phyloP scores from a whole-genome alignment of 2,113 vertebrate species.

The Camelus dromedarius region DNA sequence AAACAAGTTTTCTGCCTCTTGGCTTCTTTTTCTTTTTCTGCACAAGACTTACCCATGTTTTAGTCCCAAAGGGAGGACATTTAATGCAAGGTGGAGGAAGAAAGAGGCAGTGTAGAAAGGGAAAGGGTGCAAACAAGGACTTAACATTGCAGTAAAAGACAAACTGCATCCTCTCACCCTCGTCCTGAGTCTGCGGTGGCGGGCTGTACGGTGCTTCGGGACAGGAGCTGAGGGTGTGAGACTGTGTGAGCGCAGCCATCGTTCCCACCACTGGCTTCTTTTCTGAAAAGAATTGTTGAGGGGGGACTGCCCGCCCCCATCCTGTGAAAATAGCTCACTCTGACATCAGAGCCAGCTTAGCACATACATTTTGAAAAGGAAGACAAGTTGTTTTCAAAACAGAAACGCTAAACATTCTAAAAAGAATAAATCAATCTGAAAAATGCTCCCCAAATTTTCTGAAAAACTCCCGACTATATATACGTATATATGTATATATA shows the following conservation, averaged over 20 bases:
- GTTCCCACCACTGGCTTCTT: background rate
- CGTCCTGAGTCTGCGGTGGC: background rate
- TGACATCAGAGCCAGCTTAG: constrained; percentile 46
- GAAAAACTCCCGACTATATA: constrained; percentile 78
- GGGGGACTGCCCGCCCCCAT: constrained; percentile 37
- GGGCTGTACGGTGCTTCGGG: background rate
- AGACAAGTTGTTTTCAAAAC: constrained; percentile 81
- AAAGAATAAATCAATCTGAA: constrained; percentile 63
- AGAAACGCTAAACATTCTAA: constrained; percentile 79
- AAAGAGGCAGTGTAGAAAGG: background rate
- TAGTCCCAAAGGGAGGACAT: constrained; percentile 24
- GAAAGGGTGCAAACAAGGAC: background rate
- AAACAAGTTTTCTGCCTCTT: background rate
- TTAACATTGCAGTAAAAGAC: background rate
- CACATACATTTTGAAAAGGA: constrained; percentile 68
- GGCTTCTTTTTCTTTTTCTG: background rate
- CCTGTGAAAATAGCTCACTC: constrained; percentile 24
- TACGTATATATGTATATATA: constrained; percentile 58
- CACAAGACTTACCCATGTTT: background rate
- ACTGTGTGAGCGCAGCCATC: background rate
- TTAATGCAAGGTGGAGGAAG: background rate
- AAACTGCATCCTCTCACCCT: background rate
- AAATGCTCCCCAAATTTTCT: constrained; percentile 83
- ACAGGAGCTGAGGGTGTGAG: background rate
- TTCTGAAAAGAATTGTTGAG: constrained; percentile 34